Conservation (phyloP, 2,888 invertebrate species). For the Smittia sp. region DNA sequence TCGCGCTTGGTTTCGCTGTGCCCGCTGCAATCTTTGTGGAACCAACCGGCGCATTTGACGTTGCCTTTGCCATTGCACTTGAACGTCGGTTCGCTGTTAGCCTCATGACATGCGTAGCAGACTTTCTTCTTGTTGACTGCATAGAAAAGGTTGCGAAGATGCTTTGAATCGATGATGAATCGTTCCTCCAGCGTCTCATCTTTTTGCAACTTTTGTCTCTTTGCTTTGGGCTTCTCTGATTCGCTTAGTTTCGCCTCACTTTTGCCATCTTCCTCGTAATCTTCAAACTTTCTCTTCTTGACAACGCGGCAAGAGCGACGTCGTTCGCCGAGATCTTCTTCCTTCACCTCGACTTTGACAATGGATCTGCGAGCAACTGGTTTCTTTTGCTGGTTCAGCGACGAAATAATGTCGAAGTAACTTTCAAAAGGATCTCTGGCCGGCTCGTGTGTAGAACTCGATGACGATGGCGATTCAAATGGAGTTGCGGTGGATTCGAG, state of each 20-base stretch:
- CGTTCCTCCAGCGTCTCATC: conserved; percentile 33
- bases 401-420: neutral
- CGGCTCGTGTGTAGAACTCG: neutral
- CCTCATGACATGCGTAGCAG: neutral
- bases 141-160: neutral
- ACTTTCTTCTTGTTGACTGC: neutral
- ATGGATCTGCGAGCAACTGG: neutral
- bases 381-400: neutral
- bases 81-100: neutral
- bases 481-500: neutral
- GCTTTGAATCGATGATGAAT: neutral
- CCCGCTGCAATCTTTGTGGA: conserved; percentile 8
- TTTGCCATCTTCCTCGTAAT: neutral
- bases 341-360: neutral
- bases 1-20: neutral
- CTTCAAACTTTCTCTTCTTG: neutral
- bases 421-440: neutral
- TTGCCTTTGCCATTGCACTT: neutral
- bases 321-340: neutral
- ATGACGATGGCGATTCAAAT: neutral
- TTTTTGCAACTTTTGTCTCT: neutral
- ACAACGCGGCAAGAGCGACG: neutral
- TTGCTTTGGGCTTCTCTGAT: neutral
- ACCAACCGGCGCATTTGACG: conserved; percentile 11
- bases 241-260: neutral